Conservation (phyloP, 2,113 vertebrate species). For the Sinocyclocheilus grahami region DNA sequence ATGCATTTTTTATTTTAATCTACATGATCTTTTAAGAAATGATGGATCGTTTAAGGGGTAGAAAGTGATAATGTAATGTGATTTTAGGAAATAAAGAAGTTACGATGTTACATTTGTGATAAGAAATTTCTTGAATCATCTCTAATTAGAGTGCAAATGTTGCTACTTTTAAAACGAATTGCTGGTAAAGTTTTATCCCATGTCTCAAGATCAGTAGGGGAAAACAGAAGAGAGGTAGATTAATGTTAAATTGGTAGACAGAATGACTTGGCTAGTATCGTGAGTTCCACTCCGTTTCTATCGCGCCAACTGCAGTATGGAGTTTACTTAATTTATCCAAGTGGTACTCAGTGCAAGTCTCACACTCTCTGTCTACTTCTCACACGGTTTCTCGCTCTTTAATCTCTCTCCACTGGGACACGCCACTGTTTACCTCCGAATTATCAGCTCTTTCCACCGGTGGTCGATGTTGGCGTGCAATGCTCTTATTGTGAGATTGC, state of each 20-base stretch:
- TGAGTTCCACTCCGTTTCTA: constrained; percentile 19
- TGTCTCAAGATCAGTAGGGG: constrained; percentile 4
- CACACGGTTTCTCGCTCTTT: constrained; percentile 19
- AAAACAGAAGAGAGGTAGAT: constrained; percentile 44
- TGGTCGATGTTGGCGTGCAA: constrained; percentile 37
- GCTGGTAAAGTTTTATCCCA: not conserved
- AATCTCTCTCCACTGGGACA: constrained; percentile 36
- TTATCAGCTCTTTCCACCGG: constrained; percentile 43
- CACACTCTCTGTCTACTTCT: not conserved
- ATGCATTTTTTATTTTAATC: no score
- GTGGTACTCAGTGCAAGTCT: constrained; percentile 40
- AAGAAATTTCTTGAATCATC: not conserved
- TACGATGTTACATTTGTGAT: no score
- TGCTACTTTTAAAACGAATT: not conserved
- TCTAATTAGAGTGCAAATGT: not conserved
- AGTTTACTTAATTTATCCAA: constrained; percentile 47
- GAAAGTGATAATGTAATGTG: not conserved
- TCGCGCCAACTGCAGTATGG: constrained; percentile 22
- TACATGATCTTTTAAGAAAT: not conserved
- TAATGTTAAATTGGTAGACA: constrained; percentile 59
- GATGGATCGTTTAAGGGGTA: not conserved
- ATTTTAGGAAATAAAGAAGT: not conserved
- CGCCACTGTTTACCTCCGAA: constrained; percentile 38
- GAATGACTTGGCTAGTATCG: constrained; percentile 10
- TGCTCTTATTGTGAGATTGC: not conserved